Evolutionary conservation across 2,113 vertebrate species (phyloP), one percentile per base, ranked within the genome.

Genomic region (Urocynchramus pylzowi): DNA sequence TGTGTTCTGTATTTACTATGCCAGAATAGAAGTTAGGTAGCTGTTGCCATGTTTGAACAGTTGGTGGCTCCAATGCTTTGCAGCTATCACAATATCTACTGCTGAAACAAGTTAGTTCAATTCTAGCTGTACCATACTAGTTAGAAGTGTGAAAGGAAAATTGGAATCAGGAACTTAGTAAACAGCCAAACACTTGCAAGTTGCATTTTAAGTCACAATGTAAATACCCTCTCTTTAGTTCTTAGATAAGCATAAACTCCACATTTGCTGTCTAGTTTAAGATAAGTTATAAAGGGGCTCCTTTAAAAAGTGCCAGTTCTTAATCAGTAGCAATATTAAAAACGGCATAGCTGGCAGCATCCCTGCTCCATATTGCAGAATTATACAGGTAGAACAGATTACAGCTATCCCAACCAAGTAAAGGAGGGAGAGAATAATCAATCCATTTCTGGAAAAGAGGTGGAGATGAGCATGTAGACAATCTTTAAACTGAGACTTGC

Each of bases 31-130:
- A 83, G 33, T 64, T 44, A 86, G 33, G 82, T 78, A 67, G 96
- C 89, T 96, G 90, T 97, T 98, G 97, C 98, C 67, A 20, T 95
- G 83, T 98, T 96, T 97, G 98, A 97, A 98, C 98, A 98, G 98
- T 97, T 98, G 98, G 98, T 98, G 98, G 97, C 98, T 98, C 98
- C 97, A 97, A 6, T 93, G 98, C 97, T 96, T 97, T 97, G 88
- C 97, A 96, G 33, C 97, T 97, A 95, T 93, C 54, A 54, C 11
- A 53, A 30, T 53, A 37, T 45, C 22, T 54, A 83, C 67, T 77
- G 57, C 64, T 41, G 79, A 76, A 96, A 79, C 49, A 92, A 80
- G 57, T 53, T 53, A 52, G 67, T 61, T 92, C 67, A 35, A 16
- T 91, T 68, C 70, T 90, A 88, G 60, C 50, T 87, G n/a, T 50